phyloP scores from a whole-genome alignment of 1,140 invertebrate species.

The Nasonia vitripennis region DNA sequence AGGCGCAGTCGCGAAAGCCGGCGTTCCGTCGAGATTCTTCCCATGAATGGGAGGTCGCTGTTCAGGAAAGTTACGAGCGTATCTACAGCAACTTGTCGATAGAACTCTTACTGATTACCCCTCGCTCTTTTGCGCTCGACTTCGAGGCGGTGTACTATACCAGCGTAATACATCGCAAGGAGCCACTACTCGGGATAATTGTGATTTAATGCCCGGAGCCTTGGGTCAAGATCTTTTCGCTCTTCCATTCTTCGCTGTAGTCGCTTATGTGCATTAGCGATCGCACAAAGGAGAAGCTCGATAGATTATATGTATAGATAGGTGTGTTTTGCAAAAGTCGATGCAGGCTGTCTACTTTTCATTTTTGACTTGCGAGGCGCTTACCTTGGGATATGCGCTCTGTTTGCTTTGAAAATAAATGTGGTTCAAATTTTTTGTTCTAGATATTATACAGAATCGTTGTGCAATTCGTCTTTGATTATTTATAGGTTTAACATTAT shows the following conservation, averaged over 20 bases:
- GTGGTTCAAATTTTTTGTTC: too few species aligned
- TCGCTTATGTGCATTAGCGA: not conserved
- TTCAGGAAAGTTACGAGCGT: slow-evolving; percentile 3
- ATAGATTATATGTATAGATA: not conserved
- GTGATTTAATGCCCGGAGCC: slow-evolving; percentile 56
- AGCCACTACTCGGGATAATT: slow-evolving; percentile 48
- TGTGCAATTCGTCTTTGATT: too few species aligned
- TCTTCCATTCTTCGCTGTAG: not conserved
- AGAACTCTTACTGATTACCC: slow-evolving; percentile 18
- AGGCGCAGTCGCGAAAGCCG: not conserved
- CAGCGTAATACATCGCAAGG: slow-evolving; percentile 11
- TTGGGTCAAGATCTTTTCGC: slow-evolving; percentile 56
- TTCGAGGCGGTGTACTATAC: not conserved
- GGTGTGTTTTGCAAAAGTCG: not conserved
- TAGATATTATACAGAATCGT: too few species aligned
- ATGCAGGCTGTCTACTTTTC: not conserved
- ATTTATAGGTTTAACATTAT: too few species aligned
- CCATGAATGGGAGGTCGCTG: slow-evolving; percentile 2
- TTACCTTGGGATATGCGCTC: too few species aligned
- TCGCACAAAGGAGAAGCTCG: not conserved
- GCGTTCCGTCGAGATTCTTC: slow-evolving; percentile 9
- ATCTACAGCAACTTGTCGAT: slow-evolving; percentile 10
- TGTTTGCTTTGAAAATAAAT: too few species aligned
- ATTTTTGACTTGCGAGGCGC: not conserved
- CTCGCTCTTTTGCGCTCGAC: not conserved